These are phyloP conservation scores for Drosophila sturtevanti DNA, from an alignment of 1,140 invertebrate species.

Conservation along the genomic window DNA sequence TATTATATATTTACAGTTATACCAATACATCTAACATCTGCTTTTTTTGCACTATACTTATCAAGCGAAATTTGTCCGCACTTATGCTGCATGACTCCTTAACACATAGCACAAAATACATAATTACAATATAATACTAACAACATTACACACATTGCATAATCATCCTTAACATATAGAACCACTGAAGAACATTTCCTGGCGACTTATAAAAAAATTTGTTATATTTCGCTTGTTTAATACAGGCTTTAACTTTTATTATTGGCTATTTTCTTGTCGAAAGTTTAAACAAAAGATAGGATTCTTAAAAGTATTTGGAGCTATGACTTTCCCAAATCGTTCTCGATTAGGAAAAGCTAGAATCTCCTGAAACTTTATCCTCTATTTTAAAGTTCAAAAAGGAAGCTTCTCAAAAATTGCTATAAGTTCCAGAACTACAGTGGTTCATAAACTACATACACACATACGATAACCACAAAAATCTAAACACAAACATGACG, in stretches of 20 bases:
- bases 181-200: constrained; percentile 1
- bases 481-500: constrained; percentile 43
- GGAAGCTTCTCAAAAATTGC: too few relatives aligned
- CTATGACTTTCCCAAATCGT: too few relatives aligned
- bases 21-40: constrained; percentile 26
- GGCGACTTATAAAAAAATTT: too few relatives aligned
- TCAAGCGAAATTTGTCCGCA: constrained; percentile 50
- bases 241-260: too few relatives aligned
- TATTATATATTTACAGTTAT: constrained; percentile 22
- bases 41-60: constrained; percentile 60
- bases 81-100: constrained; percentile 66
- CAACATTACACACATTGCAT: background rate
- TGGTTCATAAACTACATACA: constrained; percentile 4
- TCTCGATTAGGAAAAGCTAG: too few relatives aligned
- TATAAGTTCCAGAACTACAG: constrained; percentile 10
- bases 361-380: too few relatives aligned
- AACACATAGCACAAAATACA: constrained; percentile 47
- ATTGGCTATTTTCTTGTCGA: too few relatives aligned
- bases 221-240: too few relatives aligned
- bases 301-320: too few relatives aligned
- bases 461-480: constrained; percentile 18
- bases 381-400: too few relatives aligned
- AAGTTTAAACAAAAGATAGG: too few relatives aligned
- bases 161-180: background rate
- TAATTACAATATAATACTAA: constrained; percentile 9